Evolutionary conservation across 2,888 invertebrate genomes (phyloP), one percentile per base, ranked within the genome.

Genomic region (Lamellibrachia columna): DNA sequence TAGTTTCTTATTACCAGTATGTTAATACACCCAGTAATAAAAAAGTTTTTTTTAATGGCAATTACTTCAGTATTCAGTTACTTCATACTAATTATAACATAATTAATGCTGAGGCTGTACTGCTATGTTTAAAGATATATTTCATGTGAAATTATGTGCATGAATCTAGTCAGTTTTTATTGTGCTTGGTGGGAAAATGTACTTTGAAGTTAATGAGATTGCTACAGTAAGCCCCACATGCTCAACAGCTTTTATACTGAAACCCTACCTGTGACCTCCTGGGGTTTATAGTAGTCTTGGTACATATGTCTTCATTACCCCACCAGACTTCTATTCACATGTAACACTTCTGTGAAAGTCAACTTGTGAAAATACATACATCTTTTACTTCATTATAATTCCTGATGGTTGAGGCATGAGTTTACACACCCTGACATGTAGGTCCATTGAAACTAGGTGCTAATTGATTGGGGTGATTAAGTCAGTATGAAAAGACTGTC

Each of bases 381-480:
- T 75, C 75, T 75, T 75, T 15, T 75, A 75, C 75, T 75, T 75
- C 3, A 75, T 15, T 75, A 22, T 75, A 75, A 75, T 22, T 75
- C 75, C 22, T 75, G 75, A 75, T 75, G 75, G 15, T 75, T 15
- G 15, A 75, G 4, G 0, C n/a, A 75, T 75, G 22, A 75, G 22
- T 15, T 75, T 75, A 75, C 75, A 75, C 75, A 75, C 11, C 6
- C 75, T 75, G 75, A 75, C 75, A 75, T 75, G 75, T n/a, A 75
- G 75, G 75, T 75, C 75, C 22, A 75, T 75, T 75, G 75, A 75
- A n/a, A 75, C 15, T 75, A 75, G 75, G 75, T 75, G 75, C 75
- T 75, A 75, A 75, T 15, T 75, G 75, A 75, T 75, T 75, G 75
- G n/a, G 75, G n/a, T 75, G 75, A 75, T 75, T 75, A 75, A 75